Conservation (phyloP, 1,140 invertebrate species). For the Drosophila ficusphila region DNA sequence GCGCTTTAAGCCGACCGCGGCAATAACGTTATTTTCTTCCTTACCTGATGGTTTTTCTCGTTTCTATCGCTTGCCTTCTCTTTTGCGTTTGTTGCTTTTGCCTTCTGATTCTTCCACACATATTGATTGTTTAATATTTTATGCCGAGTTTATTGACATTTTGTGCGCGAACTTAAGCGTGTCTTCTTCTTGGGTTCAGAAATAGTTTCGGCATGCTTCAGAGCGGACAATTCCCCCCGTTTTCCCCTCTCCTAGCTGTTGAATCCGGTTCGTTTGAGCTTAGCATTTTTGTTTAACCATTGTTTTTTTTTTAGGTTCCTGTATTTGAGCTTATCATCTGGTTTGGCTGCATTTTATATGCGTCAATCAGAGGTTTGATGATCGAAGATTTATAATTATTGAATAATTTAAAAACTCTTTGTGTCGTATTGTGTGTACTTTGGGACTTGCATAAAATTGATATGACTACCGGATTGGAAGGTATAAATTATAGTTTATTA, state of each 20-base stretch:
- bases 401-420: no score
- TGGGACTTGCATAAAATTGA: no score
- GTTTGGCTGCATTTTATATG: not conserved
- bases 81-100: constrained; percentile 39
- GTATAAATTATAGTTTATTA: no score
- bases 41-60: constrained; percentile 34
- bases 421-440: no score
- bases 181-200: constrained; percentile 28
- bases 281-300: constrained; percentile 5
- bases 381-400: no score
- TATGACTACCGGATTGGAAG: no score
- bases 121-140: constrained; percentile 75
- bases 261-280: constrained; percentile 35
- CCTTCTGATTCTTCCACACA: constrained; percentile 43
- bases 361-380: not conserved
- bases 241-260: not conserved
- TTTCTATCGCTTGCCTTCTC: constrained; percentile 39
- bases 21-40: constrained; percentile 45
- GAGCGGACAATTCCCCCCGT: constrained; percentile 5
- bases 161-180: constrained; percentile 41
- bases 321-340: constrained; percentile 2
- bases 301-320: not conserved
- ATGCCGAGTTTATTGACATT: constrained; percentile 77
- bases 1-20: constrained; percentile 17
- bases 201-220: constrained; percentile 60